These are phyloP conservation scores for Saccostrea cuccullata DNA, from an alignment of 1,140 invertebrate species.

Conservation along the genomic window DNA sequence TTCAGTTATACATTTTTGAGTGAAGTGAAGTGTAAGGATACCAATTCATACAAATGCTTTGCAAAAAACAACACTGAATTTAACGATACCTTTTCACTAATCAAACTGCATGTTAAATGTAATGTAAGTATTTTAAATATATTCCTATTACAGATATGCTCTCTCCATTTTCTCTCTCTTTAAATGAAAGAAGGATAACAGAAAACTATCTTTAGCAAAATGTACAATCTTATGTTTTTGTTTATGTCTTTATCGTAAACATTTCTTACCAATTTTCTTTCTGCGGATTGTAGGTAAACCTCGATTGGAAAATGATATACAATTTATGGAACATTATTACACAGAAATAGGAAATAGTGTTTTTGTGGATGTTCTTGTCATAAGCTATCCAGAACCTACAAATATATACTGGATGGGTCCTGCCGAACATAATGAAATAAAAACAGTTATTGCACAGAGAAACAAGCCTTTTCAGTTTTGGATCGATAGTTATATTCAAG, in stretches of 20 bases:
- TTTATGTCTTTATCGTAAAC: not conserved
- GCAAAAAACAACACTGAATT: not conserved
- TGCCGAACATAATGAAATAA: not conserved
- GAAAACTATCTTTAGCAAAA: no score
- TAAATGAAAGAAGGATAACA: no score
- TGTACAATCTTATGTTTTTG: no score
- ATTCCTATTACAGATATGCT: no score
- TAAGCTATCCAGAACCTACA: not conserved
- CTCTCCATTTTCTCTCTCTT: no score
- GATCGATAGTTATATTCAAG: not conserved
- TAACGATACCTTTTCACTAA: not conserved
- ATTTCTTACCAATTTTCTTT: not conserved
- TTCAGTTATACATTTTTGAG: not conserved
- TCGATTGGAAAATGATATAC: not conserved
- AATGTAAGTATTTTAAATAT: not conserved
- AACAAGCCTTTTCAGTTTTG: not conserved
- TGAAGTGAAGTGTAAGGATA: not conserved
- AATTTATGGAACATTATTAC: not conserved
- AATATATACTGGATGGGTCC: not conserved
- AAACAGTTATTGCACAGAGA: not conserved
- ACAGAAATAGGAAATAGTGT: not conserved
- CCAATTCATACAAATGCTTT: not conserved
- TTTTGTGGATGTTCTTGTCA: not conserved
- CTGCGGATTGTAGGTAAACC: not conserved
- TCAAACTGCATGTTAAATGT: not conserved